Conservation (phyloP, 2,888 invertebrate genomes). For the Brenthis hecate region DNA sequence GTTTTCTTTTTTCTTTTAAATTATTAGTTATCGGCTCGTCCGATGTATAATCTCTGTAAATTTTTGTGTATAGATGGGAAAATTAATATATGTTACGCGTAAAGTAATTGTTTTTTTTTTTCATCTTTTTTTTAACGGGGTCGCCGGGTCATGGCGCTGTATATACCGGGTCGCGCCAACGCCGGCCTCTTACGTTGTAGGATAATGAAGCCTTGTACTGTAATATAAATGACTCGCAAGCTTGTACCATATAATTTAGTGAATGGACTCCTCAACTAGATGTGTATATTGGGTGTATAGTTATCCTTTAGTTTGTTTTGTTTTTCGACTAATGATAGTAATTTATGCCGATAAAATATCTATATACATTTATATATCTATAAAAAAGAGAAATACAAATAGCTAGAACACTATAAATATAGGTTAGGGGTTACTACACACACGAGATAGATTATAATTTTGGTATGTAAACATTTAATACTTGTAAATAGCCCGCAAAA, state of each 20-base stretch:
- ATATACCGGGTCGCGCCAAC: conserved; percentile 55
- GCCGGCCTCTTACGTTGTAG: conserved; percentile 54
- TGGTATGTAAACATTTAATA: conserved; percentile 79
- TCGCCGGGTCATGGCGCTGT: conserved; percentile 52
- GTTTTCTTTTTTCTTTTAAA: conserved; percentile 54
- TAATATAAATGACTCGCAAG: conserved; percentile 67
- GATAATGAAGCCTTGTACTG: conserved; percentile 73
- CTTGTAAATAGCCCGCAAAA: conserved; percentile 77
- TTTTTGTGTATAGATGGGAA: conserved; percentile 79
- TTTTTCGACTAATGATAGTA: conserved; percentile 77
- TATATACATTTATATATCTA: conserved; percentile 68
- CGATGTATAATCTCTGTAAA: conserved; percentile 79
- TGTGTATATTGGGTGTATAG: conserved; percentile 82
- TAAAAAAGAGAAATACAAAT: conserved; percentile 78
- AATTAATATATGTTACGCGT: conserved; percentile 78
- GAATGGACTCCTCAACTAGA: conserved; percentile 68
- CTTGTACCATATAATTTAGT: conserved; percentile 75
- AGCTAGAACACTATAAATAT: conserved; percentile 81
- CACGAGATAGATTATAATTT: conserved; percentile 77
- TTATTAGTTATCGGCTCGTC: conserved; percentile 65
- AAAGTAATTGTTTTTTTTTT: conserved; percentile 66
- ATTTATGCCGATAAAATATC: conserved; percentile 79
- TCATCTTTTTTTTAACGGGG: conserved; percentile 54
- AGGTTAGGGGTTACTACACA: conserved; percentile 77
- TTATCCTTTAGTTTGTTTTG: conserved; percentile 73